Base-by-base conservation (phyloP, 2,888 invertebrate species). In the Hyposoter didymator region DNA sequence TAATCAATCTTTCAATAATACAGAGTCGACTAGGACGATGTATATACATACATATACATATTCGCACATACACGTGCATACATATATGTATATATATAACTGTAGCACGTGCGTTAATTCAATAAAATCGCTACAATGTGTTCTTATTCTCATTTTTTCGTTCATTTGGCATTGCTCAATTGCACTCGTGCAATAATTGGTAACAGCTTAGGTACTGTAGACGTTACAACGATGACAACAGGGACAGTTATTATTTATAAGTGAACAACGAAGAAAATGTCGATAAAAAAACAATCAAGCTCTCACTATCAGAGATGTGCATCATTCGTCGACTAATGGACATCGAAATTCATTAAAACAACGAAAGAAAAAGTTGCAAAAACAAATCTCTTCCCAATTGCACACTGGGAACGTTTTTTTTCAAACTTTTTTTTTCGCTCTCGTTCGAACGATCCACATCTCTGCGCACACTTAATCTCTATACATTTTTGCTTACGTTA, bases 171-270 rank as follows among this genome's bases (percentile, higher is more conserved):
- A 85, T 85, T 55, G 78, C 47, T 72, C 55, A 82, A 62, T 82
- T 84, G 86, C 78, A 86, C 82, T 87, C 49, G 17, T 43, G 73
- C 84, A 81, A 81, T 84, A 87, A 87, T 87, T 86, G 87, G 85
- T 86, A 86, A 85, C 82, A 76, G 82, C 83, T 84, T 84, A 85
- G 83, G 82, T 87, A 82, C 66, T 72, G 47, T 55, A 78, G 78
- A 78, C 52, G 66, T 79, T 73, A 81, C 59, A 72, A 82, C 74
- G 70, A 82, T 69, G 39, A 82, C 82, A 52, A 82, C 69, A 28
- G 69, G 45, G 81, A 59, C 64, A 12, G 66, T 64, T 80, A 79
- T 55, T 55, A 55, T 55, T 55, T 62, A 74, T n/a, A 22, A 78
- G 73, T 28, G 35, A 32, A 66, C 39, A 76, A 66, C 17, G 22